Evolutionary conservation across 2,888 invertebrate genomes (phyloP).

Genomic region (Ochlodes sylvanus): DNA sequence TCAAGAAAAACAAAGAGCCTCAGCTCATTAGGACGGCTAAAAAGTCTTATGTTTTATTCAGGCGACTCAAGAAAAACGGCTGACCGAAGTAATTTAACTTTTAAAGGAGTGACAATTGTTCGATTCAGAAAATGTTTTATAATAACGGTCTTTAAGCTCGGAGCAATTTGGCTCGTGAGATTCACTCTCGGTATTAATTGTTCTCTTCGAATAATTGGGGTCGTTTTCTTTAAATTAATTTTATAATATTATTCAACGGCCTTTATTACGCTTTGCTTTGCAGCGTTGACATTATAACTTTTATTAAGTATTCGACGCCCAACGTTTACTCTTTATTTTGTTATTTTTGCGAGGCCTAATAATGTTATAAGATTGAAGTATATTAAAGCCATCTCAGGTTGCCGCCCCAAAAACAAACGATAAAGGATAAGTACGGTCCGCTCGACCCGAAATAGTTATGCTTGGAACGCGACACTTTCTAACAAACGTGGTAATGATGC

Average conservation of each 20-base stretch:
- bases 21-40: conserved; percentile 75
- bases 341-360: conserved; percentile 19
- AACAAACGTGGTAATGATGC: conserved; percentile 30
- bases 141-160: conserved; percentile 55
- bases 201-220: conserved; percentile 19
- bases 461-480: conserved; percentile 34
- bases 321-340: not conserved
- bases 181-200: conserved; percentile 35
- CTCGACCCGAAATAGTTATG: conserved; percentile 34
- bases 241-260: conserved; percentile 37
- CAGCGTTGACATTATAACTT: conserved; percentile 7
- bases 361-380: conserved; percentile 33
- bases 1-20: conserved; percentile 75
- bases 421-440: conserved; percentile 38
- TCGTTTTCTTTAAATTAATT: conserved; percentile 17
- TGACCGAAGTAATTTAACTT: conserved; percentile 79
- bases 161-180: conserved; percentile 57
- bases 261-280: conserved; percentile 1
- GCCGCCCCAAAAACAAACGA: conserved; percentile 36
- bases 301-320: not conserved
- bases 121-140: conserved; percentile 67
- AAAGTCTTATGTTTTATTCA: conserved; percentile 82
- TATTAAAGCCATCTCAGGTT: conserved; percentile 33
- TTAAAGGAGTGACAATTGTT: conserved; percentile 77
- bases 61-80: conserved; percentile 63